Evolutionary conservation across 2,113 vertebrate genomes (phyloP), one percentile per base, ranked within the genome.

Genomic region (Progne subis): DNA sequence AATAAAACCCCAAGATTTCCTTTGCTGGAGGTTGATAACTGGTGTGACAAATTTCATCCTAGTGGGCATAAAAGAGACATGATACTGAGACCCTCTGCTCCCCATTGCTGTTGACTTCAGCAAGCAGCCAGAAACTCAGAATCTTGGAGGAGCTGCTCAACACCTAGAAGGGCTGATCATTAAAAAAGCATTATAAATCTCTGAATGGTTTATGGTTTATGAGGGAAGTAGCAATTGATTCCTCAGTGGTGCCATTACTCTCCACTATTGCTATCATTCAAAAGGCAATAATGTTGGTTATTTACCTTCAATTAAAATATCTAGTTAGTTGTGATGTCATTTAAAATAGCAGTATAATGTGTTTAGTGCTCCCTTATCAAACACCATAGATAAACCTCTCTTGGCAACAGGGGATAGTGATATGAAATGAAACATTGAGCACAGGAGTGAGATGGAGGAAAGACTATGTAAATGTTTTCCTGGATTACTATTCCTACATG

Each of bases 291-390:
- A 96, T 68, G 95, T 94, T 92, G 94, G 95, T 96, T 97, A 97
- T 96, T 97, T 97, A 96, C 95, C 96, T 96, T 96, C 95, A 96
- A 95, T 96, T 96, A 97, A 97, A 97, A 96, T 96, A 96, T 86
- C 95, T 96, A 96, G 88, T 95, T 97, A 97, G 96, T 97, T 96
- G 95, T 95, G 95, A 96, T 97, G 88, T 96, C 96, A 96, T 97
- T 97, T 96, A 94, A 96, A 97, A 96, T 93, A 94, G 93, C 93
- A 93, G 69, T 88, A 43, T 93, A 96, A 96, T 96, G 68, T 83
- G 88, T 96, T 95, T 94, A 96, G 94, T 96, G 90, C 90, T 97
- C 95, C 94, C 95, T 94, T 92, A 96, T 88, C 92, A 92, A 93
- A 93, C 92, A 77, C 90, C 96, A 60, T 88, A 96, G 93, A 93